Percentiles rank a stretch among this genome's conserved stretches.
phyloP scores from a whole-genome alignment of 2,113 vertebrate genomes.

The Percina caprodes region DNA sequence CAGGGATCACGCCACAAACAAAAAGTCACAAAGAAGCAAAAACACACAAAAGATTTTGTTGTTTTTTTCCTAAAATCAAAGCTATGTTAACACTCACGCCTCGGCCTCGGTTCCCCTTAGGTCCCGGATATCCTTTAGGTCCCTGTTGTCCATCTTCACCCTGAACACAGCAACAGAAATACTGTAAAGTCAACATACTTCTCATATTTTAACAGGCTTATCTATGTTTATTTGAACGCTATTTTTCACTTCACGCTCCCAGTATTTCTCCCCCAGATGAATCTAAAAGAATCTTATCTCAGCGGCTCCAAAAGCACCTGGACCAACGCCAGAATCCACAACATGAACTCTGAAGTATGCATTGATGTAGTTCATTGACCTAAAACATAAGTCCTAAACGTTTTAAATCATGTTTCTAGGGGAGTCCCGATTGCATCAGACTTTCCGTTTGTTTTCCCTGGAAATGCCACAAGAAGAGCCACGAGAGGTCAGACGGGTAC shows the following conservation, averaged over 20 bases:
- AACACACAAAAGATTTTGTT: not conserved
- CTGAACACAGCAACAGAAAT: constrained; percentile 74
- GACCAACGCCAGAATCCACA: no score
- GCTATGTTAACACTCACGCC: constrained; percentile 73
- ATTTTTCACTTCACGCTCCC: not conserved
- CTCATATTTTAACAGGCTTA: not conserved
- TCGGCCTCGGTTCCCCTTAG: constrained; percentile 87
- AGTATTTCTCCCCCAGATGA: not conserved
- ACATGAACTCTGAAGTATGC: no score
- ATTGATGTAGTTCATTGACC: not conserved
- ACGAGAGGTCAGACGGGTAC: no score
- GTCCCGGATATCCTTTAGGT: constrained; percentile 80
- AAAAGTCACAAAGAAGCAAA: not conserved
- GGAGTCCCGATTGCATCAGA: no score
- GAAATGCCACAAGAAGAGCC: no score
- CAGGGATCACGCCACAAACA: not conserved
- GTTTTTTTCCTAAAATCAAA: no score
- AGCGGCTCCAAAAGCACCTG: no score
- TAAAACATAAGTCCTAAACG: no score
- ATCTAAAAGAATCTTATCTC: no score
- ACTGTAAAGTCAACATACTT: not conserved
- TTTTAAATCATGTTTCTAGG: no score
- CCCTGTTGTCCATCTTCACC: constrained; percentile 86
- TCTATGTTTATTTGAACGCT: not conserved
- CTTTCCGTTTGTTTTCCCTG: no score